A percentile compares a stretch with the other conserved stretches of the same genome.
Conservation (phyloP, 2,113 vertebrate genomes). For the Corythornis cristatus region DNA sequence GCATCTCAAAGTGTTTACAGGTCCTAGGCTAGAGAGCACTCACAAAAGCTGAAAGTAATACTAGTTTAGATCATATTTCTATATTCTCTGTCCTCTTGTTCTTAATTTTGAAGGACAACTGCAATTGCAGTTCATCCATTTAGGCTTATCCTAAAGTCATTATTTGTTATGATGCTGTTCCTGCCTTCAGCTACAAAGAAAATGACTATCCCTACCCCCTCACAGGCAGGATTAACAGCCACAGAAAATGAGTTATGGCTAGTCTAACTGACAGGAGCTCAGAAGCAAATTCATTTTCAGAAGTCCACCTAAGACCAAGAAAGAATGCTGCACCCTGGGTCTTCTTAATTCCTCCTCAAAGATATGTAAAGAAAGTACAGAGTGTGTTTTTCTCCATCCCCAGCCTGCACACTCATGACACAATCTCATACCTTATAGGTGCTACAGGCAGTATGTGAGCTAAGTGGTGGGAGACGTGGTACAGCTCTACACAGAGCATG, state of each 20-base stretch:
- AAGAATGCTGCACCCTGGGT: background rate
- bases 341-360: background rate
- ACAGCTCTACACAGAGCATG: background rate
- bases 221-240: conserved; percentile 58
- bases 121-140: conserved; percentile 51
- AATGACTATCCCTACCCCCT: conserved; percentile 49
- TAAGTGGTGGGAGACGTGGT: background rate
- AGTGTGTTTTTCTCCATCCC: background rate
- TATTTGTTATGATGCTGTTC: conserved; percentile 64
- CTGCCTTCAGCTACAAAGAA: conserved; percentile 57
- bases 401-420: background rate
- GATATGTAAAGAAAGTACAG: background rate
- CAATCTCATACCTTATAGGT: background rate
- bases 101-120: conserved; percentile 63
- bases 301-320: conserved; percentile 47
- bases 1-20: background rate
- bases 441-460: background rate
- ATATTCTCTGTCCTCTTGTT: background rate
- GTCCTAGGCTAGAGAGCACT: background rate
- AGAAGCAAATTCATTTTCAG: conserved; percentile 41
- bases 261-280: conserved; percentile 32
- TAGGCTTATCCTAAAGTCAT: conserved; percentile 65
- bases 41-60: background rate
- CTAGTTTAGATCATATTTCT: background rate
- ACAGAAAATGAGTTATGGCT: conserved; percentile 50